Evolutionary conservation across 2,888 invertebrate species (phyloP), one percentile per base, ranked within the genome.

Genomic region (Pyrochroa serraticornis): DNA sequence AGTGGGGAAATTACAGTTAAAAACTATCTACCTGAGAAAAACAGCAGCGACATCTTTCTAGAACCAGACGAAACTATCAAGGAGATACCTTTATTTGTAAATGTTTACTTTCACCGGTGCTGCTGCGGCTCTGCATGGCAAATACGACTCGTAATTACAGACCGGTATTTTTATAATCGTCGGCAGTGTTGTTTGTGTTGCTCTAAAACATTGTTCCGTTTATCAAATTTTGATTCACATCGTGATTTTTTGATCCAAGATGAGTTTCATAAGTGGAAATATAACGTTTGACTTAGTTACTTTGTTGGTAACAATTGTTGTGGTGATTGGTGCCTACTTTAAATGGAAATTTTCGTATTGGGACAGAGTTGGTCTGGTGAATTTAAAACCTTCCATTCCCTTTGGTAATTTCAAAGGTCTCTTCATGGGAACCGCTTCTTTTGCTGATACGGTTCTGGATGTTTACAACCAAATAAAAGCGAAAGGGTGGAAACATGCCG

Each of bases 401-500:
- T 43, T 43, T n/a, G 43, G 43, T 12, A 30, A 43, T 22, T 6
- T 30, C 30, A n/a, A n/a, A 3, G 14, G 14, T n/a, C 14, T 43
- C 7, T 30, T 43, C 22, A 43, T 6, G 1, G 8, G 30, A 22
- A 22, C 22, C 5, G 5, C 22, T 3, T 3, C 22, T 22, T 22
- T 22, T 5, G 22, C 22, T 22, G 22, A 22, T 22, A 22, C 22
- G 2, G 3, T 22, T 5, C 22, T 22, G 22, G 43, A 37, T 5
- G 5, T 37, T 37, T 48, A 32, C 39, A 39, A 13, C 7, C 1
- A 7, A 38, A 12, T 48, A 9, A 39, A 31, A 38, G 32, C 37
- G 8, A 30, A 30, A 7, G 51, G 53, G 3, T 10, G 43, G 6
- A 63, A 60, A 42, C 62, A 67, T 39, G 64, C 45, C 6, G 71